phyloP scores from a whole-genome alignment of 2,113 vertebrate genomes.

The Psophia crepitans region DNA sequence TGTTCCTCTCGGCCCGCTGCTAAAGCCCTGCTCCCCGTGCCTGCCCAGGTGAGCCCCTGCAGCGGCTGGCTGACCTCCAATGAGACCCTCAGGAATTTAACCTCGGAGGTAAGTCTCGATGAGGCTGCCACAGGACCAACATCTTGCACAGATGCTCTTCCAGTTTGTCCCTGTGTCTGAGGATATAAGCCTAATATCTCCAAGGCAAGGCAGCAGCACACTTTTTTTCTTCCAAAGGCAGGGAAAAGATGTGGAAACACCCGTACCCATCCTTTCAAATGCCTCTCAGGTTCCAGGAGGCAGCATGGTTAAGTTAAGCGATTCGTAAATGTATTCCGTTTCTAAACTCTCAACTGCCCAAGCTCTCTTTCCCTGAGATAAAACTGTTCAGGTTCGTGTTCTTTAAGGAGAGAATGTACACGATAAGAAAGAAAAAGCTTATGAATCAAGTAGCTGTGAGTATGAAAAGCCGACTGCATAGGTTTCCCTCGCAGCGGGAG shows the following conservation, averaged over 20 bases:
- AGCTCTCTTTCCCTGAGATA: background rate
- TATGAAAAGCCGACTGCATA: background rate
- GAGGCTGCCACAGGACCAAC: accelerated
- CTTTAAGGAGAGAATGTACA: background rate
- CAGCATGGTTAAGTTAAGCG: background rate
- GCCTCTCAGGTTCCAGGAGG: background rate
- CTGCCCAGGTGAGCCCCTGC: conserved; percentile 73
- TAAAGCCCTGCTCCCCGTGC: background rate
- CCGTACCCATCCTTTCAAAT: background rate
- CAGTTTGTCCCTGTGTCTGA: background rate
- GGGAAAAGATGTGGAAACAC: background rate
- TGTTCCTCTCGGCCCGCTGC: accelerated
- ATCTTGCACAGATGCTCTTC: background rate
- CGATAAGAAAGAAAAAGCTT: background rate
- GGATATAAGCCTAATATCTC: background rate
- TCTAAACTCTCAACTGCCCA: background rate
- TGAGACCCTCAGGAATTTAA: conserved; percentile 72
- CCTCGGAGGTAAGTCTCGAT: conserved; percentile 52
- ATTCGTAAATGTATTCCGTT: background rate
- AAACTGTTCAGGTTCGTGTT: background rate
- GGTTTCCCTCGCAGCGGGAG: background rate
- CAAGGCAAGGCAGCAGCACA: background rate
- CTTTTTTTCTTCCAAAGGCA: background rate
- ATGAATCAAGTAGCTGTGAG: background rate
- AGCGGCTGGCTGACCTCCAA: conserved; percentile 76